phyloP scores from a whole-genome alignment of 2,797 vertebrate genomes.

The Coendou prehensilis region DNA sequence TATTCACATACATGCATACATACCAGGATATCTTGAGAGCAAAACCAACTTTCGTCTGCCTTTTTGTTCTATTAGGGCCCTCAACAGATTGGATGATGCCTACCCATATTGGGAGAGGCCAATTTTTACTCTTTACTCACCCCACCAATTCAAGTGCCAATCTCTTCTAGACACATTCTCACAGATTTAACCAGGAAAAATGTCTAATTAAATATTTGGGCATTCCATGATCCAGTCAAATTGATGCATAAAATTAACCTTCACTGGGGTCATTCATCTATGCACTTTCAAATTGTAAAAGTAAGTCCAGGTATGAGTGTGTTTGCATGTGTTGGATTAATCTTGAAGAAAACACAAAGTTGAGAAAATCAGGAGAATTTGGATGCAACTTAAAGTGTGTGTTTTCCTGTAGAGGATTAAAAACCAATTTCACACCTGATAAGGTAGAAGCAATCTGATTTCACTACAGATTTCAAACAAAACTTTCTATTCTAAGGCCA shows the following conservation, averaged over 20 bases:
- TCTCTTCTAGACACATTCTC: neutral
- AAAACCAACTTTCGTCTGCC: neutral
- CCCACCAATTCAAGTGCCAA: neutral
- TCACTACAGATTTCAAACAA: conserved; percentile 9
- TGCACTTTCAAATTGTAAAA: neutral
- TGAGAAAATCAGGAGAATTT: conserved; percentile 61
- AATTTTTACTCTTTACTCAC: neutral
- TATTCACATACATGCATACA: neutral
- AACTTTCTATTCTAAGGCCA: neutral
- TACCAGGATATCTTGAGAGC: neutral
- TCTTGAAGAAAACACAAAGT: conserved; percentile 15
- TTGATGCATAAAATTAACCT: neutral
- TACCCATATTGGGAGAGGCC: neutral
- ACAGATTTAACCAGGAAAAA: neutral
- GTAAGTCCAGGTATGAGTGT: neutral
- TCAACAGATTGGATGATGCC: neutral
- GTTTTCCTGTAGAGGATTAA: conserved; percentile 70
- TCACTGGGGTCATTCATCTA: neutral
- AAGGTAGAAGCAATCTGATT: conserved; percentile 67
- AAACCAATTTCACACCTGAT: conserved; percentile 77
- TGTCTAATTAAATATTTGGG: neutral
- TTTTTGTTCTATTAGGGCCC: neutral
- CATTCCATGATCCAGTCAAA: neutral
- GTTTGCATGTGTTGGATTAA: neutral
- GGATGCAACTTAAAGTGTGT: neutral